Conservation (phyloP, 92 coral and sea anemone species). For the Paragorgia papillata region DNA sequence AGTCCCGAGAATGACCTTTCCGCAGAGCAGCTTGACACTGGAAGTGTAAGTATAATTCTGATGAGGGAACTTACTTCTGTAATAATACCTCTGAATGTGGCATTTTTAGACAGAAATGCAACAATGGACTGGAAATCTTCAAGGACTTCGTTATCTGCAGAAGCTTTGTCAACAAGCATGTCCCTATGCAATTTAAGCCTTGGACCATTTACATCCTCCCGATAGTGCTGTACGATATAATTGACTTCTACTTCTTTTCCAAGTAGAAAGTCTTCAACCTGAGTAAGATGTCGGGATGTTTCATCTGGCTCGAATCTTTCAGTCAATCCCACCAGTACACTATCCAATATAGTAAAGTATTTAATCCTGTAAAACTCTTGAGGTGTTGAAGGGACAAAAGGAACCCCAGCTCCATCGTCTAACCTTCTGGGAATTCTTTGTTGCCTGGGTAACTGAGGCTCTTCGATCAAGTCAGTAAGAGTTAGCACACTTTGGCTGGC, state of each 20-base stretch:
- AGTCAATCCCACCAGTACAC: slow-evolving; percentile 24
- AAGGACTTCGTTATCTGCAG: slow-evolving; percentile 20
- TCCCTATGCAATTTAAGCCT: slow-evolving; percentile 35
- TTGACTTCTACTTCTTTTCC: slow-evolving; percentile 27
- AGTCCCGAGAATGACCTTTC: slow-evolving; percentile 43
- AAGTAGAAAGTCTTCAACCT: slow-evolving; percentile 37
- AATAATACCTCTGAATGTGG: slow-evolving; percentile 35
- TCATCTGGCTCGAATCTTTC: slow-evolving; percentile 38
- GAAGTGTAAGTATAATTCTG: slow-evolving; percentile 33
- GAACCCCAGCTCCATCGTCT: slow-evolving; percentile 19
- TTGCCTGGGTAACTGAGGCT: slow-evolving; percentile 25
- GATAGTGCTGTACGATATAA: slow-evolving; percentile 38
- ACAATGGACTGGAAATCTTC: slow-evolving; percentile 42
- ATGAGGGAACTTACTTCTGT: slow-evolving; percentile 18
- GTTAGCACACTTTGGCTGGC: slow-evolving; percentile 27
- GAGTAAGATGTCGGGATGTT: slow-evolving; percentile 33
- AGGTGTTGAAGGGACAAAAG: slow-evolving; percentile 25
- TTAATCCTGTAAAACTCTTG: slow-evolving; percentile 29
- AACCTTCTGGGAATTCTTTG: slow-evolving; percentile 8
- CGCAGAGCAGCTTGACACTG: slow-evolving; percentile 37
- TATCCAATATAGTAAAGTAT: slow-evolving; percentile 33
- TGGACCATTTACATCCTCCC: slow-evolving; percentile 39
- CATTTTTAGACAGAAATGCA: slow-evolving; percentile 12
- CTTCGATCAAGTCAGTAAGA: slow-evolving; percentile 14
- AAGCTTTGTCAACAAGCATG: slow-evolving; percentile 38